Evolutionary conservation across 2,797 vertebrate genomes (phyloP).

Genomic region (Enteromius argenteus): DNA sequence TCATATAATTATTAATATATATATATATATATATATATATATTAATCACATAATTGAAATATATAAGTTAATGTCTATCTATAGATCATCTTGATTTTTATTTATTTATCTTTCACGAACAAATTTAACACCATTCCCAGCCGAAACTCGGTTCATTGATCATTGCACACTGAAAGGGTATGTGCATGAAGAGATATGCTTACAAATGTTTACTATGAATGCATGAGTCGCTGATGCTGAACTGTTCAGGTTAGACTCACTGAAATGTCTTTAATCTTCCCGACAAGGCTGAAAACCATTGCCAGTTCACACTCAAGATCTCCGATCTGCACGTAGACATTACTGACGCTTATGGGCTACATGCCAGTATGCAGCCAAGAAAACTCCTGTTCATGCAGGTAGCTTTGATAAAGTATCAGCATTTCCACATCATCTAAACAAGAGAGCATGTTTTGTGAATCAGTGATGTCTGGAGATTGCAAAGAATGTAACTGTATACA

Average conservation of each 20-base stretch:
- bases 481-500: conserved; percentile 69
- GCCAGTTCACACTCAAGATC: conserved; percentile 58
- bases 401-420: conserved; percentile 72
- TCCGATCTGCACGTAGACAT: conserved; percentile 70
- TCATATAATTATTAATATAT: not conserved
- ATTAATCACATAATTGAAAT: not conserved
- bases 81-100: conserved; percentile 16
- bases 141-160: conserved; percentile 33
- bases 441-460: conserved; percentile 57
- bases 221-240: conserved; percentile 64
- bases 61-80: conserved; percentile 17
- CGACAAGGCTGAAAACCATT: conserved; percentile 50
- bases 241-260: conserved; percentile 67
- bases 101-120: conserved; percentile 11
- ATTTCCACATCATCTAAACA: conserved; percentile 69
- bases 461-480: conserved; percentile 71
- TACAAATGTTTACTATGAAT: conserved; percentile 66
- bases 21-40: not conserved
- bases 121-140: conserved; percentile 48
- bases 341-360: conserved; percentile 54
- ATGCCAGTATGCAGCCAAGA: conserved; percentile 61
- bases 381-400: conserved; percentile 68
- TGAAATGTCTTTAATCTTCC: conserved; percentile 65
- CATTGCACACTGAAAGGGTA: conserved; percentile 54
- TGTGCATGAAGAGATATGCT: conserved; percentile 58